phyloP scores from a whole-genome alignment of 2,113 vertebrate species.

The Edolisoma coerulescens region DNA sequence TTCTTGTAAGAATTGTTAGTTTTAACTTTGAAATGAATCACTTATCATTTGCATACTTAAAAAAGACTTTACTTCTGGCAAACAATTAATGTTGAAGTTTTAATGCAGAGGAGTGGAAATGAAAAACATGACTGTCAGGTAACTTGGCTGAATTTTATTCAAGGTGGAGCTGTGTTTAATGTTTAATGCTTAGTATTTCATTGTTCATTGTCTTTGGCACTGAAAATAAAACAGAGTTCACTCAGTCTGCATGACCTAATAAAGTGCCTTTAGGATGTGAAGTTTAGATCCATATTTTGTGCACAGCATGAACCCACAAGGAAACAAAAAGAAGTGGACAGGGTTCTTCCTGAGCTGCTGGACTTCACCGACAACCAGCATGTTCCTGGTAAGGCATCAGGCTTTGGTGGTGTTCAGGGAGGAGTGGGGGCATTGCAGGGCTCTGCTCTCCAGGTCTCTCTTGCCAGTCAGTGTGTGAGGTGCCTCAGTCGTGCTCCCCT shows the following conservation, averaged over 20 bases:
- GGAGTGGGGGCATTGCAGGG: rapidly evolving
- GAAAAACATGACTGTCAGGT: background rate
- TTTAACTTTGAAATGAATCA: background rate
- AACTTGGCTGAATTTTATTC: background rate
- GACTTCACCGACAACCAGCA: rapidly evolving
- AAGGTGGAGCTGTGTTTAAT: background rate
- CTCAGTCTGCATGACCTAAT: background rate
- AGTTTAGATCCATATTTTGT: background rate
- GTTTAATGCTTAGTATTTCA: background rate
- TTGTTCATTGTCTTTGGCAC: background rate
- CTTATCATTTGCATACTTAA: background rate
- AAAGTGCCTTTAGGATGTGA: background rate
- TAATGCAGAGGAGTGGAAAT: background rate
- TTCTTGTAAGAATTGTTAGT: background rate
- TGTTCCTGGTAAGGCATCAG: rapidly evolving
- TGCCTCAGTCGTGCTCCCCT: background rate
- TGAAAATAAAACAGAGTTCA: background rate
- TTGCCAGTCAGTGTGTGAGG: background rate
- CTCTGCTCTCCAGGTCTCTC: background rate
- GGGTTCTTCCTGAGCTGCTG: background rate
- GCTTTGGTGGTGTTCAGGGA: background rate
- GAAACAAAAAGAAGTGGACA: background rate
- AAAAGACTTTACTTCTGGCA: background rate
- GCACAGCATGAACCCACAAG: background rate
- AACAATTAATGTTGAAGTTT: background rate